Evolutionary conservation across 2,113 vertebrate genomes (phyloP), one percentile per base, ranked within the genome.

Genomic region (Uria aalge): DNA sequence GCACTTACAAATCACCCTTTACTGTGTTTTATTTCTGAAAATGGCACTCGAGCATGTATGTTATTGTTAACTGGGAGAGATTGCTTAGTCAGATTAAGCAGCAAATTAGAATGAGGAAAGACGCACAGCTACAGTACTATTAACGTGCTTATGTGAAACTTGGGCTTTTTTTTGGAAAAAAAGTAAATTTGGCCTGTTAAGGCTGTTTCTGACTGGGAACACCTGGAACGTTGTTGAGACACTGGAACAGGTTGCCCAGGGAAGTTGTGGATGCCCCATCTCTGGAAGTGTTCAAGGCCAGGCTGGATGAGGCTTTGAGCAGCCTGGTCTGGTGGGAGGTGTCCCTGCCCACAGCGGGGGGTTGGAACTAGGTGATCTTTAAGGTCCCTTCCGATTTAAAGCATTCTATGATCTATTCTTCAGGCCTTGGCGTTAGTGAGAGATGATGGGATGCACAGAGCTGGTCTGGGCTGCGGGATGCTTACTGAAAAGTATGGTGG

Each of bases 21-120:
- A 27, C 17, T 48, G 40, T 66, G 11, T 71, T 57, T 64, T 68
- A 29, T 36, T 27, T 55, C 36, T 60, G 48, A 56, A 66, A 76
- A 17, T 34, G 11, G 29, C 29, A 62, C 29, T 73, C 1, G 1
- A 30, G 23, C 11, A 4, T 40, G 15, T 38, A 23, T 1, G 0
- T 55, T 68, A 15, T 12, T 62, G 22, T 50, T 77, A 63, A 52
- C 5, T 26, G 10, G 30, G n/a, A 62, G 38, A 30, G 40, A 16
- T 30, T 38, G n/a, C 40, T 75, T 29, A 69, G 10, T 40, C 1
- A 2, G 16, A 59, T 60, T 38, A 78, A 74, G 43, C 12, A 11
- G 43, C 30, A 69, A 5, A 32, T 18, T 17, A 27, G 41, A 63
- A 47, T 17, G 18, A 56, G 41, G 43, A 60, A 30, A 26, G 45